Base-by-base conservation (phyloP, 1,140 invertebrate species). In the Cotesia typhae region DNA sequence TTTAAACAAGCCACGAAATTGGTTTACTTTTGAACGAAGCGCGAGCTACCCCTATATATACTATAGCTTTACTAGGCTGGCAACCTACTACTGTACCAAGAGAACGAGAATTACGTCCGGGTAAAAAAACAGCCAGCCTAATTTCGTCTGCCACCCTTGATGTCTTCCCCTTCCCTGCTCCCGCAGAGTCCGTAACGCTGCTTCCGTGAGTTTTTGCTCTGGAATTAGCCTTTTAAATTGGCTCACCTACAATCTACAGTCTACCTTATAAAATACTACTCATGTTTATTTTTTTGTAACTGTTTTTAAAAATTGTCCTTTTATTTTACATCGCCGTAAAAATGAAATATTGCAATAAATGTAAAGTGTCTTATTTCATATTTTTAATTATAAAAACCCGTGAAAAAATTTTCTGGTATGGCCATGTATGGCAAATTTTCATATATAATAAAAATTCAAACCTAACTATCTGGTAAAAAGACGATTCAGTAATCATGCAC, bases 1-100 rank as follows among this genome's bases (percentile, higher is more conserved):
- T 84, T 84, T 84, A 84, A 87, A 85, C 81, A 87, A 87, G 83
- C 84, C 85, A 87, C 85, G 84, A 85, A 86, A 87, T 85, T 85
- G 83, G 80, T 85, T 84, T 82, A 87, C 84, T 87, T 85, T 83
- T 80, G 76, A 63, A 67, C 55, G 70, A 47, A 72, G 61, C 66
- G 41, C 28, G 51, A 17, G 66, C 20, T 17, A 41, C 17, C 14
- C 51, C 66, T 47, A 14, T 5, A 17, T n/a, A 55, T 7, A 12
- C 7, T 7, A 55, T 2, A n/a, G 7, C 17, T 55, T 55, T 1
- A 28, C 53, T 17, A 55, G 28, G 41, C 17, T 51, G 37, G 7
- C 63, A 47, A 17, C 14, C 14, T 10, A 17, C 9, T 66, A 7
- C 36, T 38, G 9, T 47, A 64, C 36, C 10, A 14, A 64, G 4